A percentile compares a stretch with the other conserved stretches of the same genome.
phyloP scores from a whole-genome alignment of 1,140 invertebrate genomes.

The Caenorhabditis tropicalis region DNA sequence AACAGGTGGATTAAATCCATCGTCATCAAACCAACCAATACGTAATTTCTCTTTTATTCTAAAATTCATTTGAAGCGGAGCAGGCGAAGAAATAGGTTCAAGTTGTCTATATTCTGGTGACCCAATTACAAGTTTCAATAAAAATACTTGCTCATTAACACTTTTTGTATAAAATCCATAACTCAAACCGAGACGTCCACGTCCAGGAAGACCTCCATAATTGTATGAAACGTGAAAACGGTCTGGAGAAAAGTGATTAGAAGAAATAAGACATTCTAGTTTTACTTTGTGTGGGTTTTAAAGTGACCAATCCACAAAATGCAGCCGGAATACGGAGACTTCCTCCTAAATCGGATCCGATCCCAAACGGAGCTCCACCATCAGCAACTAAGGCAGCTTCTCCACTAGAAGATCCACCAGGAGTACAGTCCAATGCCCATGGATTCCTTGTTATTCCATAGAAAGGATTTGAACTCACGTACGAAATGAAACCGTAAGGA shows the following conservation, averaged over 20 bases:
- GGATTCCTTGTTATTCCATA: conserved; percentile 71
- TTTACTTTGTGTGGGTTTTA: conserved; percentile 72
- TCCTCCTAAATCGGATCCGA: conserved; percentile 72
- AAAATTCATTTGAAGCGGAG: neutral
- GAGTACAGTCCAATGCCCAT: conserved; percentile 61
- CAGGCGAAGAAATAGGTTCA: neutral
- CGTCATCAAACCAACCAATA: conserved; percentile 67
- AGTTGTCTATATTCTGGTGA: neutral
- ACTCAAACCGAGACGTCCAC: conserved; percentile 64
- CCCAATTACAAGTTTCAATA: conserved; percentile 49
- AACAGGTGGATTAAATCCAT: conserved; percentile 65
- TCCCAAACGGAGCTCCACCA: conserved; percentile 73
- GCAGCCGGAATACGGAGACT: conserved; percentile 73
- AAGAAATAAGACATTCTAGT: neutral
- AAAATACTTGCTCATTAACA: conserved; percentile 65
- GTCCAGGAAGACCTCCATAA: conserved; percentile 65
- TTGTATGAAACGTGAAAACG: conserved; percentile 60
- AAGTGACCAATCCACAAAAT: conserved; percentile 72
- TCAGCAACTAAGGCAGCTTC: conserved; percentile 73
- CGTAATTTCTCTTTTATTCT: conserved; percentile 51
- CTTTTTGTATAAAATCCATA: conserved; percentile 70
- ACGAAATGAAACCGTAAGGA: conserved; percentile 73
- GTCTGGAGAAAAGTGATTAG: neutral
- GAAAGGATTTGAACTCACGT: conserved; percentile 70
- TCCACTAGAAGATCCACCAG: conserved; percentile 71